Conservation (phyloP, 1,140 invertebrate genomes). For the Trialeurodes vaporariorum region DNA sequence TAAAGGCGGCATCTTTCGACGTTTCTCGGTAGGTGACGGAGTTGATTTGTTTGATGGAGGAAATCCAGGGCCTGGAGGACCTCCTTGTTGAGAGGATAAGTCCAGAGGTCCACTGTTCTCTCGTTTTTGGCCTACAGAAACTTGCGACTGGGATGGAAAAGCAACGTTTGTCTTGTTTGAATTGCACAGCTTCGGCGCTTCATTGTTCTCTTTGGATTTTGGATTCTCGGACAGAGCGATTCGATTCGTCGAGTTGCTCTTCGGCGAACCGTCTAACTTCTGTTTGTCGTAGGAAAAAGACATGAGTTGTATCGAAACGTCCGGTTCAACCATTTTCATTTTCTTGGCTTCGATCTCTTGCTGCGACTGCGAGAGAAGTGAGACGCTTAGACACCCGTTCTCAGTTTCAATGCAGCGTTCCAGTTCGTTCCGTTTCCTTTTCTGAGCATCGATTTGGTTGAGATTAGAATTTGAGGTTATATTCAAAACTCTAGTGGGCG, state of each 20-base stretch:
- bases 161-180: not conserved
- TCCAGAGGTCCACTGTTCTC: not conserved
- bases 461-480: not conserved
- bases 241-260: not conserved
- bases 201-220: not conserved
- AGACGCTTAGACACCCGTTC: conserved; percentile 16
- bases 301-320: conserved; percentile 27
- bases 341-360: conserved; percentile 21
- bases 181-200: not conserved
- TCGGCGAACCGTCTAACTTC: not conserved
- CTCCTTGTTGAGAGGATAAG: not conserved
- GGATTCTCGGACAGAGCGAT: not conserved
- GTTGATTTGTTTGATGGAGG: not conserved
- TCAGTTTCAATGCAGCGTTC: conserved; percentile 18
- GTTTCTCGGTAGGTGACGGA: not conserved
- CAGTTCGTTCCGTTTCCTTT: not conserved
- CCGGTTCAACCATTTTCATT: conserved; percentile 23
- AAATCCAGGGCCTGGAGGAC: not conserved
- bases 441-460: not conserved
- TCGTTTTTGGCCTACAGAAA: not conserved
- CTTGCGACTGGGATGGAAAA: not conserved
- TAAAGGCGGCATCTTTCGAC: not conserved
- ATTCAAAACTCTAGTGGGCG: not conserved
- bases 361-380: conserved; percentile 14
- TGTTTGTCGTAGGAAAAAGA: conserved; percentile 4